These are phyloP conservation scores for Epinotia brunnichana DNA, from an alignment of 2,888 invertebrate species.

Conservation along the genomic window DNA sequence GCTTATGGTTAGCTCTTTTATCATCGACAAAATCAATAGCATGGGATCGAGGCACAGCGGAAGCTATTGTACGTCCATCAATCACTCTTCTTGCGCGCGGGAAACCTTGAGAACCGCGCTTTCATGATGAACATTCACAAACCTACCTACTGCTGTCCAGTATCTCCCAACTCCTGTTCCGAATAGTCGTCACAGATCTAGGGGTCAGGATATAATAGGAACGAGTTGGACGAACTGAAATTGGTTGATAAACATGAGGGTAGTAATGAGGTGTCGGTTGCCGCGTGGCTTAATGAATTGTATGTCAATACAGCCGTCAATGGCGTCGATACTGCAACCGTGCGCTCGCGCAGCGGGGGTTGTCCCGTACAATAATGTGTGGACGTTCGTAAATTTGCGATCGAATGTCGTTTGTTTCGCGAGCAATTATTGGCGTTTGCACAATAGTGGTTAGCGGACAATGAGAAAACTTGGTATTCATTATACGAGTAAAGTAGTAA, in stretches of 20 bases:
- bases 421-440: slow-evolving; percentile 31
- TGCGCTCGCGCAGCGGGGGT: slow-evolving; percentile 49
- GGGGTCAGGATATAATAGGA: background rate
- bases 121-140: slow-evolving; percentile 6
- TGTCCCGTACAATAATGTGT: slow-evolving; percentile 4
- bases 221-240: background rate
- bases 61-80: slow-evolving; percentile 29
- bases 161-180: background rate
- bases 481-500: background rate
- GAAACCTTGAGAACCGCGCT: slow-evolving; percentile 43
- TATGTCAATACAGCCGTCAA: slow-evolving; percentile 54
- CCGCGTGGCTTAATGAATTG: slow-evolving; percentile 72
- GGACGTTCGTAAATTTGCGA: slow-evolving; percentile 22
- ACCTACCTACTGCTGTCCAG: background rate
- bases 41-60: slow-evolving; percentile 1
- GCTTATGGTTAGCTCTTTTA: background rate
- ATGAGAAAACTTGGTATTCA: slow-evolving; percentile 2
- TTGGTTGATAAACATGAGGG: background rate
- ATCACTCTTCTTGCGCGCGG: slow-evolving; percentile 25
- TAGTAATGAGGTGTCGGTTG: slow-evolving; percentile 49
- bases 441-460: slow-evolving; percentile 19
- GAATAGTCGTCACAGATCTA: background rate
- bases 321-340: slow-evolving; percentile 47
- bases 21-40: slow-evolving; percentile 9
- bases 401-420: slow-evolving; percentile 39